phyloP scores from a whole-genome alignment of 2,888 invertebrate genomes.

The Drosophila affinis region DNA sequence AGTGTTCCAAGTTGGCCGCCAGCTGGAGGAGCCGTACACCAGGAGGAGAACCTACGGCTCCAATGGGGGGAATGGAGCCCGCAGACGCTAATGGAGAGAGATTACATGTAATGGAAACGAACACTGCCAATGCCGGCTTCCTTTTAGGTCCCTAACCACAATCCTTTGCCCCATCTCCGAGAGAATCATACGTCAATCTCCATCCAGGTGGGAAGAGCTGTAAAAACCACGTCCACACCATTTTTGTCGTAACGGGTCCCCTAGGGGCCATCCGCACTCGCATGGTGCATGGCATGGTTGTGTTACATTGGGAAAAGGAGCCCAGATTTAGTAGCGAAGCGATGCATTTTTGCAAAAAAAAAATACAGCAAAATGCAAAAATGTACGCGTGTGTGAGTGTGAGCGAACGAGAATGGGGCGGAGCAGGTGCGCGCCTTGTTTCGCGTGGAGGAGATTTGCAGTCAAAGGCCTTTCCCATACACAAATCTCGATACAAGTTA shows the following conservation, averaged over 20 bases:
- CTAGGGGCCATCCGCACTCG: slow-evolving; percentile 80
- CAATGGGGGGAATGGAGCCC: slow-evolving; percentile 18
- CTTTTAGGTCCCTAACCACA: slow-evolving; percentile 2
- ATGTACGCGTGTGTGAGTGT: slow-evolving; percentile 25
- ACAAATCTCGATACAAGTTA: slow-evolving; percentile 32
- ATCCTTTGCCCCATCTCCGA: background rate
- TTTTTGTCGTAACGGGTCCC: slow-evolving; percentile 70
- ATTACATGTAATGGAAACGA: background rate
- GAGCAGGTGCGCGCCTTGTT: slow-evolving; percentile 44
- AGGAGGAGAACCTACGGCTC: background rate
- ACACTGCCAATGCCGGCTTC: background rate
- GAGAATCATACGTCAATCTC: slow-evolving; percentile 17
- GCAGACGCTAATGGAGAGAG: background rate
- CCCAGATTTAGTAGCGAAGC: slow-evolving; percentile 82
- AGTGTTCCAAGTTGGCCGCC: background rate
- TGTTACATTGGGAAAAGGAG: slow-evolving; percentile 84
- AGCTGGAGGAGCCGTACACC: slow-evolving; percentile 1
- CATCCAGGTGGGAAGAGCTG: slow-evolving; percentile 11
- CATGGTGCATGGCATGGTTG: slow-evolving; percentile 84
- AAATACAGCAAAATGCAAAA: slow-evolving; percentile 50
- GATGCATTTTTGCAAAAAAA: slow-evolving; percentile 60
- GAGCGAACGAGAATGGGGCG: slow-evolving; percentile 43
- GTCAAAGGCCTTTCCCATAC: slow-evolving; percentile 43
- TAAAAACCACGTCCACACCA: slow-evolving; percentile 36
- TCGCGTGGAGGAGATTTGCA: slow-evolving; percentile 41